Conservation (phyloP, 1,140 invertebrate species). For the Zaprionus capensis region DNA sequence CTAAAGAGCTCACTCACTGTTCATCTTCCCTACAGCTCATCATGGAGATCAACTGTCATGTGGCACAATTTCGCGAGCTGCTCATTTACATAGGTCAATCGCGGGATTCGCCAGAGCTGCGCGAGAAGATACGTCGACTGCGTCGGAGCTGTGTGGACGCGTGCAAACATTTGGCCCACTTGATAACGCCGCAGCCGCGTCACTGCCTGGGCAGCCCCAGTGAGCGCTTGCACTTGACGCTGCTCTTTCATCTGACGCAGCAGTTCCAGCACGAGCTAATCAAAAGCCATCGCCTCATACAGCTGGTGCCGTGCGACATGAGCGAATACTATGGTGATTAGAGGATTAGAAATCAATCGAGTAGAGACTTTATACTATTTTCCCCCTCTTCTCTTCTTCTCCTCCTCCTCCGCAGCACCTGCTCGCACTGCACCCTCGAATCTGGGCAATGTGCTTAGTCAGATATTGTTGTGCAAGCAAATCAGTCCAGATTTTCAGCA, state of each 20-base stretch:
- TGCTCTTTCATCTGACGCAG: conserved; percentile 93
- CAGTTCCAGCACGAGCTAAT: conserved; percentile 92
- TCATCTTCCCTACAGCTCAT: conserved; percentile 88
- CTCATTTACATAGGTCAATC: conserved; percentile 94
- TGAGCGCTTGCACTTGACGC: conserved; percentile 87
- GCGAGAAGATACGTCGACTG: conserved; percentile 93
- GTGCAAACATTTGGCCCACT: conserved; percentile 91
- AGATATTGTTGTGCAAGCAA: conserved; percentile 94
- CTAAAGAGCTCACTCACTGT: too few species aligned
- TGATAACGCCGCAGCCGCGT: conserved; percentile 88
- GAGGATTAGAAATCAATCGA: neutral
- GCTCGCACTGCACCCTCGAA: conserved; percentile 94
- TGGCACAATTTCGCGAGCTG: conserved; percentile 93
- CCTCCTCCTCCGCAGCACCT: conserved; percentile 85
- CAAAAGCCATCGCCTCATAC: conserved; percentile 92
- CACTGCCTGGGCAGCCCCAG: conserved; percentile 61
- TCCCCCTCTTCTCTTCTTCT: neutral
- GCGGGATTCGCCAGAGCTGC: conserved; percentile 92
- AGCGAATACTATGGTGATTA: conserved; percentile 92
- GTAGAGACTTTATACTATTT: neutral
- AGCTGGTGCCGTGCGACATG: conserved; percentile 95
- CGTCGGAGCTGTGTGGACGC: conserved; percentile 93
- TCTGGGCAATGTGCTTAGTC: conserved; percentile 94
- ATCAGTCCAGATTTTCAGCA: conserved; percentile 95
- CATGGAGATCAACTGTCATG: conserved; percentile 93